These are phyloP conservation scores for Diachrysia chrysitis DNA, from an alignment of 2,888 invertebrate genomes.

Conservation along the genomic window DNA sequence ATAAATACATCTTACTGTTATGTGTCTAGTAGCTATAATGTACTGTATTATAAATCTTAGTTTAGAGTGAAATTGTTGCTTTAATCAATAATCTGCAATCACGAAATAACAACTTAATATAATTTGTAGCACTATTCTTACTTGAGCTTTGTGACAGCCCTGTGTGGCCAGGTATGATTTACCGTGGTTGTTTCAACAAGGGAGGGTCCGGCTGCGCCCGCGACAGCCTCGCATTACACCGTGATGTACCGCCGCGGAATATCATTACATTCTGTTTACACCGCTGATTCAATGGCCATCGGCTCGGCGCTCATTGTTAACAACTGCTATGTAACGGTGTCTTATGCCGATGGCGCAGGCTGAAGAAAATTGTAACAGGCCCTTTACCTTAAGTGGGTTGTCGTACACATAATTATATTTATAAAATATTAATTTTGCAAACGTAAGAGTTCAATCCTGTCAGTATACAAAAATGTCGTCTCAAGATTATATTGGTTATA, in stretches of 20 bases:
- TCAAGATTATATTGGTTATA: too few species aligned
- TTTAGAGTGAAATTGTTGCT: background rate
- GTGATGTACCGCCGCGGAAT: constrained; percentile 46
- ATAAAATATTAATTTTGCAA: background rate
- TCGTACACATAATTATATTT: too few species aligned
- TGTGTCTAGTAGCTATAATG: background rate
- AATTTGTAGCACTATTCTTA: background rate
- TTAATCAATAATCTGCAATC: background rate
- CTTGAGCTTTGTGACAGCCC: constrained; percentile 22
- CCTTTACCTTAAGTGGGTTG: too few species aligned
- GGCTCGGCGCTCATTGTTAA: background rate
- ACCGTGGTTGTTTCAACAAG: constrained; percentile 38
- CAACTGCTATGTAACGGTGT: constrained; percentile 3
- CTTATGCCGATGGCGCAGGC: background rate
- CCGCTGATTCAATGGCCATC: constrained; percentile 20
- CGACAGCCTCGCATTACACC: constrained; percentile 41
- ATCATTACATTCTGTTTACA: constrained; percentile 50
- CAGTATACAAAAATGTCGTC: background rate
- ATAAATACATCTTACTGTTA: constrained; percentile 21
- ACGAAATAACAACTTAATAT: background rate
- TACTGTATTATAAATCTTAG: background rate
- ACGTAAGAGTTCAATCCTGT: background rate
- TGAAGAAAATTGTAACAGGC: background rate
- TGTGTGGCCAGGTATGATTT: constrained; percentile 44
- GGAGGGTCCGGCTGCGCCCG: constrained; percentile 34